Evolutionary conservation across 2,888 invertebrate species (phyloP).

Genomic region (Apamea monoglypha): DNA sequence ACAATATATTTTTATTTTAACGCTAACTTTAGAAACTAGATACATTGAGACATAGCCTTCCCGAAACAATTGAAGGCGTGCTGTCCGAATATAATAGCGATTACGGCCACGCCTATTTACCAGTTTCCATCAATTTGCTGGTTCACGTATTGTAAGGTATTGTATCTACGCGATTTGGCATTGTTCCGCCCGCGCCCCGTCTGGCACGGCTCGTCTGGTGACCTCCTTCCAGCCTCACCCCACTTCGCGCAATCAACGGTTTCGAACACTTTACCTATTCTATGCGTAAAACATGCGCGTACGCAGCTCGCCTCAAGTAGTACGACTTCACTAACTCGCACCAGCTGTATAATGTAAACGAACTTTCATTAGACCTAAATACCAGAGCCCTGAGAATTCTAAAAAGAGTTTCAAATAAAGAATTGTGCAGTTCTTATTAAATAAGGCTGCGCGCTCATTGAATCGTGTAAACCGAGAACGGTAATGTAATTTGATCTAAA

Average conservation of each 20-base stretch:
- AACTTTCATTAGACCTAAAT: slow-evolving; percentile 60
- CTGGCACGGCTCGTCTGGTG: slow-evolving; percentile 67
- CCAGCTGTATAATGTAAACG: slow-evolving; percentile 48
- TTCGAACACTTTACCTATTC: slow-evolving; percentile 60
- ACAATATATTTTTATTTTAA: slow-evolving; percentile 11
- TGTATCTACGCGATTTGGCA: slow-evolving; percentile 55
- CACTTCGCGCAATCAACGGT: slow-evolving; percentile 63
- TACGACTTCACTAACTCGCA: slow-evolving; percentile 53
- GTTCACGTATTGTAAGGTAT: slow-evolving; percentile 49
- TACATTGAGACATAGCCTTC: slow-evolving; percentile 28
- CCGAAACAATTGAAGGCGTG: slow-evolving; percentile 54
- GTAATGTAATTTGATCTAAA: slow-evolving; percentile 46
- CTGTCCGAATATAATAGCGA: slow-evolving; percentile 56
- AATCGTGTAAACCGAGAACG: slow-evolving; percentile 18
- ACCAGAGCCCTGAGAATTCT: slow-evolving; percentile 44
- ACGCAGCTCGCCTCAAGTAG: slow-evolving; percentile 45
- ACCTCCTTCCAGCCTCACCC: slow-evolving; percentile 69
- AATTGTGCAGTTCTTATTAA: slow-evolving; percentile 18
- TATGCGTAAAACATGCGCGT: slow-evolving; percentile 60
- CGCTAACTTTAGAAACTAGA: slow-evolving; percentile 14
- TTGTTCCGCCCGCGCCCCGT: slow-evolving; percentile 71
- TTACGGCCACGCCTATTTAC: slow-evolving; percentile 55
- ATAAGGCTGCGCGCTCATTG: slow-evolving; percentile 14
- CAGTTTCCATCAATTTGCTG: slow-evolving; percentile 58
- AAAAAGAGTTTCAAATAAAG: slow-evolving; percentile 37